Evolutionary conservation across 2,797 vertebrate species (phyloP), one percentile per base, ranked within the genome.

Genomic region (Channa striata): DNA sequence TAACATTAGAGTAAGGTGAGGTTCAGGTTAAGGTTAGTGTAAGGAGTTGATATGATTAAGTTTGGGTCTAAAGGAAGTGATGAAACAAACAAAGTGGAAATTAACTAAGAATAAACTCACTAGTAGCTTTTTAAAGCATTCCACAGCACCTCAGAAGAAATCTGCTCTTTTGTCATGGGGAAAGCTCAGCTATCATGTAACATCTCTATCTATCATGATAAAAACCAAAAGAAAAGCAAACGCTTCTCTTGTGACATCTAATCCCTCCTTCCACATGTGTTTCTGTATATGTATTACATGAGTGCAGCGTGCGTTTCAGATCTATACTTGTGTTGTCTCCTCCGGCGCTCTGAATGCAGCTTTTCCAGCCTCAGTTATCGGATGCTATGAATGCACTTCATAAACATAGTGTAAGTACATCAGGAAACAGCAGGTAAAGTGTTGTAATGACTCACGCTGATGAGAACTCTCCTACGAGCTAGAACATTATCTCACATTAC

Each of bases 151-250:
- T 8, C 11, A 36, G 34, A 5, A 11, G 8, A 36, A 9, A 11
- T 36, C 11, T 9, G 7, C 34, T 36, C 34, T 7, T 5, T 36
- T 36, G 34, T 36, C 34, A 8, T 36, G 34, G 34, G 34, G 1
- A 8, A 36, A 9, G 11, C 4, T 11, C 11, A 36, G 2, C 34
- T 36, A 36, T 36, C 34, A 30, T 30, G 25, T 30, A 9, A 36
- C 52, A 36, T 46, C 9, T 42, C 61, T 69, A 43, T 71, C 62
- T 21, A 8, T 46, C 19, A 72, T 90, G 89, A 92, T 90, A 89
- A 85, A 92, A 87, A 60, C 37, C 37, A 39, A 11, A 11, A 11
- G 11, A 39, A 11, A 11, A 39, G 11, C 83, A 81, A 82, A 78
- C 48, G 42, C 59, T 71, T 61, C 72, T 84, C 64, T 52, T 48